Conservation (phyloP, 2,888 invertebrate genomes). For the Zaprionus bogoriensis region DNA sequence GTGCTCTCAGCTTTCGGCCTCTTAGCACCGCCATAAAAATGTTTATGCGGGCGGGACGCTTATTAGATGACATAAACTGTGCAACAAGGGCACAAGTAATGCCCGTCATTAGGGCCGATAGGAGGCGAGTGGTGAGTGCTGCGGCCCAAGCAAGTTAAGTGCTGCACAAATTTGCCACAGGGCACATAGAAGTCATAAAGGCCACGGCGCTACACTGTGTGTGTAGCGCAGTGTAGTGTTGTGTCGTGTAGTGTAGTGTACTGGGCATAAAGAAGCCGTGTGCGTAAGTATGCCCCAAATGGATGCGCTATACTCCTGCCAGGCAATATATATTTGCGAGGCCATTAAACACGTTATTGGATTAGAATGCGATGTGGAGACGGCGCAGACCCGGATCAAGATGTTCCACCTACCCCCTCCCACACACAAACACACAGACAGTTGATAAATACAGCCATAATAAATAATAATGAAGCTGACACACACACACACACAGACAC, state of each 20-base stretch:
- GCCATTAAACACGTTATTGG: constrained; percentile 65
- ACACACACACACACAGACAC: constrained; percentile 10
- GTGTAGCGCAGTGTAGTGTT: constrained; percentile 43
- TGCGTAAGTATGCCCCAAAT: constrained; percentile 5
- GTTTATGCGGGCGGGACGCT: constrained; percentile 44
- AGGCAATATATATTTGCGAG: constrained; percentile 70
- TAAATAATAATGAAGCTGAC: constrained; percentile 60
- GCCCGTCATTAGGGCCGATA: constrained; percentile 27
- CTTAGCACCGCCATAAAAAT: constrained; percentile 44
- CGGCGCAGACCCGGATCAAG: constrained; percentile 33
- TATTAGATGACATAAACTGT: constrained; percentile 63
- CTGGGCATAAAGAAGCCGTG: constrained; percentile 9
- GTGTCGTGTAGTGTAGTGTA: constrained; percentile 29
- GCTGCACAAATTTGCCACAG: constrained; percentile 60
- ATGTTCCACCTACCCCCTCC: constrained; percentile 25
- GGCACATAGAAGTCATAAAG: constrained; percentile 36
- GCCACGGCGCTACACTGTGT: constrained; percentile 5
- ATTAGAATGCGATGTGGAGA: constrained; percentile 17
- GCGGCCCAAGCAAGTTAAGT: constrained; percentile 64
- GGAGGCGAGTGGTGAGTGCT: constrained; percentile 26
- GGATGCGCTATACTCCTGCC: constrained; percentile 16
- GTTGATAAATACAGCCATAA: constrained; percentile 50
- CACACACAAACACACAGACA: too few species aligned
- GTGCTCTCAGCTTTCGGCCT: constrained; percentile 19
- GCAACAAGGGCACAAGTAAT: constrained; percentile 31